Evolutionary conservation across 2,797 vertebrate genomes (phyloP), one percentile per base, ranked within the genome.

Genomic region (Tamandua tetradactyla): DNA sequence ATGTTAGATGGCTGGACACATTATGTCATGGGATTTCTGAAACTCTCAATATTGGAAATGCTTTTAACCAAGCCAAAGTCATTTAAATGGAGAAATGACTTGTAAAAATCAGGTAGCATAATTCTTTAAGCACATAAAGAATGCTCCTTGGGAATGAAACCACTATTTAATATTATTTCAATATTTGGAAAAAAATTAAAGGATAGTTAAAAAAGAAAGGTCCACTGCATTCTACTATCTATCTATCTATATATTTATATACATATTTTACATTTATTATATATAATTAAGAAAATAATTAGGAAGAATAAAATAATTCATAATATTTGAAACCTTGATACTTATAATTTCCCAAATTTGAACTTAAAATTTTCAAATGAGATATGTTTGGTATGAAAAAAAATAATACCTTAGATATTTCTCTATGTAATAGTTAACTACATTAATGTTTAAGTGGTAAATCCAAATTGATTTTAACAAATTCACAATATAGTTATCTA

Each of bases 31-130:
- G 0, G 18, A 40, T 32, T 87, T 75, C 64, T 69, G 76, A 96
- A 91, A 4, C 55, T 40, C 49, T 84, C 42, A 23, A 44, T 42
- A 92, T 68, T 64, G n/a, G 9, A 52, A 79, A 84, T 5, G 0
- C 84, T 66, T 25, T 84, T 47, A 81, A 94, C 61, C 20, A 95
- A 86, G 9, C 35, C 23, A 64, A 47, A 72, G 68, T 89, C 17
- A 75, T 55, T 88, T 92, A 76, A 69, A 64, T 80, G 57, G 23
- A 32, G 91, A 96, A 94, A 61, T 69, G 20, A 55, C 20, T 85
- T 68, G 4, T 5, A 86, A 90, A 79, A 93, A 84, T 59, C 52
- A 59, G 59, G 18, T 25, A 37, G 15, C 35, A 42, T 71, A 91
- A 42, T 89, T 93, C n/a, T n/a, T 71, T 61, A 15, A 15, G 32